Percentiles rank a stretch among this genome's conserved stretches.
Conservation (phyloP, 2,888 invertebrate genomes). For the Tethea ocularis region DNA sequence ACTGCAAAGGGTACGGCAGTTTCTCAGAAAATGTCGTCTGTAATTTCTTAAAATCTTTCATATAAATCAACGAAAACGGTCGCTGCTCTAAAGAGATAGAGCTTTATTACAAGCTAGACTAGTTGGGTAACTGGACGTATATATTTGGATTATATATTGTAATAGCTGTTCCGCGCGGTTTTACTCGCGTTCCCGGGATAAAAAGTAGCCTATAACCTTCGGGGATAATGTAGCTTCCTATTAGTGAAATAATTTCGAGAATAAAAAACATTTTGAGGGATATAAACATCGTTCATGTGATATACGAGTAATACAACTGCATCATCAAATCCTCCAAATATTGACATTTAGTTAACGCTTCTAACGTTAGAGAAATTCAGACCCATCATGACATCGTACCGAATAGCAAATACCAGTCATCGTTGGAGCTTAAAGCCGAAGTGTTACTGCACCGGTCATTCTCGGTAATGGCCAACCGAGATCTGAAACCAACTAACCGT, state of each 20-base stretch:
- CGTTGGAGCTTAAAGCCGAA: slow-evolving; percentile 6
- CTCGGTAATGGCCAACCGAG: slow-evolving; percentile 6
- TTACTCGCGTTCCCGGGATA: too few relatives aligned
- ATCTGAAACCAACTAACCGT: slow-evolving; percentile 8
- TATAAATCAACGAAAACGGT: not conserved
- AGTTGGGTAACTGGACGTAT: not conserved
- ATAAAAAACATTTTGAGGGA: too few relatives aligned
- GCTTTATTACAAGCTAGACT: not conserved
- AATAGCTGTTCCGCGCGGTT: too few relatives aligned
- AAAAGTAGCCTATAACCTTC: too few relatives aligned
- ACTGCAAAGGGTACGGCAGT: not conserved
- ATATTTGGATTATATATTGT: not conserved
- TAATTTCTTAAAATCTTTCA: not conserved
- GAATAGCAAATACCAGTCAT: slow-evolving; percentile 5
- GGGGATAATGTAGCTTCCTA: not conserved
- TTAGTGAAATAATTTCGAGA: too few relatives aligned
- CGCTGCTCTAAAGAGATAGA: not conserved
- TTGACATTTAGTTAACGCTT: not conserved
- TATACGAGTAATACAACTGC: too few relatives aligned
- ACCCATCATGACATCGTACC: not conserved
- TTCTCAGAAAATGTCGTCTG: not conserved
- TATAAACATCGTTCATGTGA: too few relatives aligned
- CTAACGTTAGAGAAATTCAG: not conserved
- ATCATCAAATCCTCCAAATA: not conserved
- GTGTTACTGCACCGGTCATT: slow-evolving; percentile 7